Base-by-base conservation (phyloP, 2,113 vertebrate genomes). In the Laterallus jamaicensis region DNA sequence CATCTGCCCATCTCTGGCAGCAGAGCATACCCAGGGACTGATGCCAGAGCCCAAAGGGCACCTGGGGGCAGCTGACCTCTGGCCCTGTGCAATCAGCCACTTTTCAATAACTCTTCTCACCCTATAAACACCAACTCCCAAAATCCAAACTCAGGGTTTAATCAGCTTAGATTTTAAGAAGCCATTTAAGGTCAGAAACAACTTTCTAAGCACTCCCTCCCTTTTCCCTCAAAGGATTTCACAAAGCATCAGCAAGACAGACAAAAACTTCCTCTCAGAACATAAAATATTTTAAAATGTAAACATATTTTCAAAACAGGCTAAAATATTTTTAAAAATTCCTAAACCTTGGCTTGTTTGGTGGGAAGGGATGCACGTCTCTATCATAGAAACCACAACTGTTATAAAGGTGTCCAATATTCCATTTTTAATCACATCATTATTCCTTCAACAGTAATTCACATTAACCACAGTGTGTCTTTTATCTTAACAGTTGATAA, bases 371-470 rank as follows among this genome's bases (percentile, higher is more conserved):
- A 84, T 88, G 76, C 49, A 17, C 52, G 26, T 44, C 17, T 40
- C 58, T 95, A 93, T 84, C 91, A 71, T 0, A 81, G 26, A 93
- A 93, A 84, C 60, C 86, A 75, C 91, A 95, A 91, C 83, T 94
- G 88, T 67, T 83, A 75, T 71, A 77, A 94, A 89, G 5, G 32
- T 8, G 49, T 64, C 77, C 76, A n/a, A 85, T 42, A 71, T 3
- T 47, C 59, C n/a, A 31, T 50, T 90, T 81, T 68, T 93, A 49
- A 66, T 78, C 52, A 87, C 64, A 79, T 68, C 70, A 42, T 69
- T 79, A 67, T 75, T 91, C 59, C 28, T 93, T 70, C 84, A 82
- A 59, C 54, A 82, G 37, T 40, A 85, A 82, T 73, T 81, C 69
- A 47, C 29, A 83, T 64, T 85, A 91, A 80, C 44, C 54, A 78